Conservation (phyloP, 1,140 invertebrate species). For the Microplitis mediator region DNA sequence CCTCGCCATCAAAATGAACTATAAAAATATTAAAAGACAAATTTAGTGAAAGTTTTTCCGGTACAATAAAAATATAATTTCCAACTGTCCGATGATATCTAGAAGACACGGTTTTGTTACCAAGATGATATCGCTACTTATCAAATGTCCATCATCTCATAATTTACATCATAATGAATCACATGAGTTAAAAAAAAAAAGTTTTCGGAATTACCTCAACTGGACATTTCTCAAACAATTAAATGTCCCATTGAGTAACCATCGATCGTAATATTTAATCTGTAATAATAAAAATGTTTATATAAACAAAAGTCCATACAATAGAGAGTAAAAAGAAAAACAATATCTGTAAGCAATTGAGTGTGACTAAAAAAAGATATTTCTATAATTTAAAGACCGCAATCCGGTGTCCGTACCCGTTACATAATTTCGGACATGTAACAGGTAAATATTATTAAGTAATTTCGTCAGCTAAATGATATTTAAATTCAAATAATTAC, state of each 20-base stretch:
- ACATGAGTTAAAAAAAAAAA: too few relatives aligned
- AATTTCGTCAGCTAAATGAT: constrained; percentile 12
- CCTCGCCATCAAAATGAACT: background rate
- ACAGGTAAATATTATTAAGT: constrained; percentile 29
- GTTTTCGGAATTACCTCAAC: too few relatives aligned
- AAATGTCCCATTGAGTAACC: too few relatives aligned
- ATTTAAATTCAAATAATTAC: background rate
- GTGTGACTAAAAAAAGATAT: background rate
- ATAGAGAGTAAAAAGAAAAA: too few relatives aligned
- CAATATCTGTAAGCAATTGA: too few relatives aligned
- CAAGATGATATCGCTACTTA: too few relatives aligned
- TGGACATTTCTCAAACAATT: too few relatives aligned
- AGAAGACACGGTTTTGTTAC: background rate
- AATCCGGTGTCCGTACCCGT: background rate
- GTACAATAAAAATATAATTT: background rate
- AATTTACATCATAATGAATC: too few relatives aligned
- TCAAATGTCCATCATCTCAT: too few relatives aligned
- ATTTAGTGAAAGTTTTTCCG: background rate
- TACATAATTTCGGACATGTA: constrained; percentile 20
- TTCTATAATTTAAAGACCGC: background rate
- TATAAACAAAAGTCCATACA: too few relatives aligned
- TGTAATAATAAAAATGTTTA: too few relatives aligned
- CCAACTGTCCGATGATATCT: background rate
- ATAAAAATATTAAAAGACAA: background rate
- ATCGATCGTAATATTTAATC: too few relatives aligned